Conservation (phyloP, 2,888 invertebrate species). For the Biston stratarius region DNA sequence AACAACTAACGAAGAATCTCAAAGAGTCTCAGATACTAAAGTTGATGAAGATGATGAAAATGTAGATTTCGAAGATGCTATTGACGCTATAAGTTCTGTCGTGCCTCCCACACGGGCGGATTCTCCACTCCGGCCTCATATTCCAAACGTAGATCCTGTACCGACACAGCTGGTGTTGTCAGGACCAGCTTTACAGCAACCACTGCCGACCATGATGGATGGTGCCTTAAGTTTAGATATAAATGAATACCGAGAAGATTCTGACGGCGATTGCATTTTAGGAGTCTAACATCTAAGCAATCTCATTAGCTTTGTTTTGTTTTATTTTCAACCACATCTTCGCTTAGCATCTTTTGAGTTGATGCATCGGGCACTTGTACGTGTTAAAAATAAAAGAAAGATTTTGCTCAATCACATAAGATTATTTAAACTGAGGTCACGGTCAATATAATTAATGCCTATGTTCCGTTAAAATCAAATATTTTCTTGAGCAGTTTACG, state of each 20-base stretch:
- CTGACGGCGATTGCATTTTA: slow-evolving; percentile 56
- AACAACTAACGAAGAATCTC: neutral
- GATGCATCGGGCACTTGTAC: too few species aligned
- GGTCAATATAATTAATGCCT: too few species aligned
- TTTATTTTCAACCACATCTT: too few species aligned
- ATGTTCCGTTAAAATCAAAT: too few species aligned
- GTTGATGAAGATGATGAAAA: slow-evolving; percentile 1
- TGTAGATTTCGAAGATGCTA: slow-evolving; percentile 24
- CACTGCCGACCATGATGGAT: slow-evolving; percentile 21
- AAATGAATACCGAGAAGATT: slow-evolving; percentile 39
- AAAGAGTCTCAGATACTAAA: too few species aligned
- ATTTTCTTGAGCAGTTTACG: too few species aligned
- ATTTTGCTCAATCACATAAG: too few species aligned
- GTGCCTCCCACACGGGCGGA: neutral
- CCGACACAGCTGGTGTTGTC: slow-evolving; percentile 36
- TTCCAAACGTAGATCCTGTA: neutral
- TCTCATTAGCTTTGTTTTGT: neutral
- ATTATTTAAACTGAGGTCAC: too few species aligned
- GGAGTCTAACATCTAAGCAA: slow-evolving; percentile 44
- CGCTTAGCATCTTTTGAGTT: too few species aligned
- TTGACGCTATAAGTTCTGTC: slow-evolving; percentile 12
- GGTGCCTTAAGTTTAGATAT: neutral
- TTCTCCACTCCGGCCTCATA: neutral
- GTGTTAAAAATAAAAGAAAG: too few species aligned
- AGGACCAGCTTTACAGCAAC: slow-evolving; percentile 28